Evolutionary conservation across 2,113 vertebrate species (phyloP), one percentile per base, ranked within the genome.

Genomic region (Natator depressus): DNA sequence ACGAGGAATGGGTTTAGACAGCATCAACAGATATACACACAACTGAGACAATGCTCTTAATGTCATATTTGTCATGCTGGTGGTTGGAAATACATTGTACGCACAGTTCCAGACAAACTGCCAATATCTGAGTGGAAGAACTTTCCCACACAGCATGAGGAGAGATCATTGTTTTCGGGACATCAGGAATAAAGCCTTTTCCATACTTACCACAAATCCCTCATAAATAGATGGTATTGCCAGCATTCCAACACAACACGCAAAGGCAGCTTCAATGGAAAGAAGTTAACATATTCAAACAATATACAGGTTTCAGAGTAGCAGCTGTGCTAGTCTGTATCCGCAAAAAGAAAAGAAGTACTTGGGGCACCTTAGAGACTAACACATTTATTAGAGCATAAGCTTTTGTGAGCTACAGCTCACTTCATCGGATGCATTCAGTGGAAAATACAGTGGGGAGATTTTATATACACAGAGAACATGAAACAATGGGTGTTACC

Each of bases 161-260:
- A 83, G 62, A 80, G n/a, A 49, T 24, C 3, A 1, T 65, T 5
- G 0, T 49, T 78, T 82, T 49, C 35, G 29, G 1, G 5, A 10
- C 42, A 22, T 19, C 27, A 4, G 62, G 54, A 46, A 65, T 31
- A 1, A 57, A 55, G 13, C 31, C 19, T 79, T 72, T 85, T 1
- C n/a, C 31, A 8, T 29, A 69, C 38, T 35, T 31, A 50, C 50
- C 54, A 6, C 14, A n/a, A 57, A 83, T 86, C 31, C 59, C 27
- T 46, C 46, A 35, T 9, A 38, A 27, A 20, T 5, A 69, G 14
- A 46, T 25, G 5, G 2, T 3, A 35, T 4, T 3, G 1, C 8
- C 4, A 35, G 49, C 19, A 49, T 6, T 5, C n/a, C 57, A 35
- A 59, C 83, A 57, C 8, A 13, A 47, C 4, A 11, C 11, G 53